Evolutionary conservation across 2,113 vertebrate genomes (phyloP).

Genomic region (Labeo catla): DNA sequence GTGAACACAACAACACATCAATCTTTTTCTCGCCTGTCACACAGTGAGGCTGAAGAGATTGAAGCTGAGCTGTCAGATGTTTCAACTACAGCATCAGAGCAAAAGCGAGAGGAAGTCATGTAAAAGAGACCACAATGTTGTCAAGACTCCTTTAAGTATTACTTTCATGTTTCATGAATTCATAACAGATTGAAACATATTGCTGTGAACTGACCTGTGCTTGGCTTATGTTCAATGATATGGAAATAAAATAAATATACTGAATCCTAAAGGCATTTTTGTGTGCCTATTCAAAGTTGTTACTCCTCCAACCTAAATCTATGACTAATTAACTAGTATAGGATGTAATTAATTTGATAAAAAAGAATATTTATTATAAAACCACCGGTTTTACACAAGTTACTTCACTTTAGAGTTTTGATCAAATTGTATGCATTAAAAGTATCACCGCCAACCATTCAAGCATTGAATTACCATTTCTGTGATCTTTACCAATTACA

Average conservation of each 20-base stretch:
- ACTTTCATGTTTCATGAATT: neutral
- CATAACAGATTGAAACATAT: neutral
- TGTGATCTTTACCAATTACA: neutral
- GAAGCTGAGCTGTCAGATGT: conserved; percentile 21
- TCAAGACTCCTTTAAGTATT: neutral
- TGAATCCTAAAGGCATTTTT: neutral
- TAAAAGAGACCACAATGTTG: neutral
- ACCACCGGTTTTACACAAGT: neutral
- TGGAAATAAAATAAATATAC: neutral
- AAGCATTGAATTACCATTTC: neutral
- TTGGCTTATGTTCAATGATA: neutral
- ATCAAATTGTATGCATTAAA: neutral
- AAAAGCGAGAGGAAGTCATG: neutral
- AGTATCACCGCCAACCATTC: neutral
- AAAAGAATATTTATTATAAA: neutral
- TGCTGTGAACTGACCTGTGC: neutral
- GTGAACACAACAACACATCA: conserved; percentile 26
- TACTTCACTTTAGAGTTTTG: neutral
- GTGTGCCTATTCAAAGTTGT: neutral
- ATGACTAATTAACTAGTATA: neutral
- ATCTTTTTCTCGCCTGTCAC: neutral
- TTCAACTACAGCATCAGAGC: conserved; percentile 8
- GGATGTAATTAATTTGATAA: neutral
- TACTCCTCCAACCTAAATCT: neutral
- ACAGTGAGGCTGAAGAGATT: conserved; percentile 14